These are phyloP conservation scores for Enteromius viviparus DNA, from an alignment of 2,797 vertebrate species.

Conservation along the genomic window DNA sequence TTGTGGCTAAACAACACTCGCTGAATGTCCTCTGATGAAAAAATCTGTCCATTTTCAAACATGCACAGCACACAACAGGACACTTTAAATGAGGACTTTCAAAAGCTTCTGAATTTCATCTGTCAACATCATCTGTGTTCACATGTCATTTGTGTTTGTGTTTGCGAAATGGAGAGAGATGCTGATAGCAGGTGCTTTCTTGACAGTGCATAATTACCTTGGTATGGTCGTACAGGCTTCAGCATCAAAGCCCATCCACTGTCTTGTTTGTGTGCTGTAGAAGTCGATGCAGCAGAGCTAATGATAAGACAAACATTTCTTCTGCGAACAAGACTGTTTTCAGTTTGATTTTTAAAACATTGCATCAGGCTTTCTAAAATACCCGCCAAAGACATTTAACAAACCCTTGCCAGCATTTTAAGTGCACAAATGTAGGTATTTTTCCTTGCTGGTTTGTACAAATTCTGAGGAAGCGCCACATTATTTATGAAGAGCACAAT, in stretches of 20 bases:
- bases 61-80: not conserved
- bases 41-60: conserved; percentile 1
- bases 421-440: not conserved
- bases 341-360: not conserved
- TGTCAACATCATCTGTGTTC: not conserved
- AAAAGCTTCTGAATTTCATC: conserved; percentile 6
- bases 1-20: not conserved
- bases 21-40: not conserved
- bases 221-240: not conserved
- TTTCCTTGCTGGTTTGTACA: not conserved
- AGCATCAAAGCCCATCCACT: conserved; percentile 3
- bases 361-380: not conserved
- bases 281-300: not conserved
- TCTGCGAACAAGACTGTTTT: not conserved
- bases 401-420: not conserved
- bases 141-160: not conserved
- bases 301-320: not conserved
- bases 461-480: not conserved
- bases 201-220: conserved; percentile 14
- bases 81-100: not conserved
- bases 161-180: not conserved
- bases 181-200: not conserved
- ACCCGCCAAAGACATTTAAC: not conserved
- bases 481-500: not conserved
- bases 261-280: not conserved